A percentile compares a stretch with the other conserved stretches of the same genome.
These are phyloP conservation scores for Lethocerus indicus DNA, from an alignment of 1,140 invertebrate species.

Conservation along the genomic window DNA sequence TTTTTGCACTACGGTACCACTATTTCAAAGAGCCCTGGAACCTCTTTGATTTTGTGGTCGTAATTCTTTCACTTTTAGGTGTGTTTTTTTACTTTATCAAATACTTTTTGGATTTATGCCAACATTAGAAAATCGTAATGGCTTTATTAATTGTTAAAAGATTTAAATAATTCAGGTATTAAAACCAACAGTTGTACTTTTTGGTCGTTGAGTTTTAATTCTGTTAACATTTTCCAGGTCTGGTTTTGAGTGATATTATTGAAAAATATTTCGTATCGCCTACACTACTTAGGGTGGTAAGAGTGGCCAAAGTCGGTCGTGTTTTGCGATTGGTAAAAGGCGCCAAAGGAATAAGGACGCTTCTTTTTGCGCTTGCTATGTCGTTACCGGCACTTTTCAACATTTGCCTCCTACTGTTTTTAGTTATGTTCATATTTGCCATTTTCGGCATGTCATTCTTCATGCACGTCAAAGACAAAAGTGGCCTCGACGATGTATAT, in stretches of 20 bases:
- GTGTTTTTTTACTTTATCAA: too few species aligned
- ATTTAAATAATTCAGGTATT: too few species aligned
- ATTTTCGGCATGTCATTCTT: constrained; percentile 99
- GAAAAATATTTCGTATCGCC: constrained; percentile 96
- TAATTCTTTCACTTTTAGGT: constrained; percentile 95
- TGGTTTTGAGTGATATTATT: constrained; percentile 89
- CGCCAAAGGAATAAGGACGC: constrained; percentile 90
- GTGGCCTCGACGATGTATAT: constrained; percentile 89
- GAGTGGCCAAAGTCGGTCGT: constrained; percentile 93
- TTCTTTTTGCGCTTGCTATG: constrained; percentile 95
- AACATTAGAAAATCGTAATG: too few species aligned
- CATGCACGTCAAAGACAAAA: constrained; percentile 89
- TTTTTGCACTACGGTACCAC: constrained; percentile 89
- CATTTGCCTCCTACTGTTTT: constrained; percentile 91
- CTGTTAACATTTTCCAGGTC: constrained; percentile 40
- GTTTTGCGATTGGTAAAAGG: constrained; percentile 93
- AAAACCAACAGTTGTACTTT: background rate
- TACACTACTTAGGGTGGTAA: constrained; percentile 87
- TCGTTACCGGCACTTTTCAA: constrained; percentile 96
- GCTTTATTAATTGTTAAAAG: too few species aligned
- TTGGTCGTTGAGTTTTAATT: too few species aligned
- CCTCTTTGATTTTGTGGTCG: constrained; percentile 97
- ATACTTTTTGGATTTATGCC: too few species aligned
- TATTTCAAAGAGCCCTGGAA: constrained; percentile 99
- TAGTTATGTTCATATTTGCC: constrained; percentile 99